These are phyloP conservation scores for Eumacrocentrus americanus DNA, from an alignment of 2,888 invertebrate species.

Conservation along the genomic window DNA sequence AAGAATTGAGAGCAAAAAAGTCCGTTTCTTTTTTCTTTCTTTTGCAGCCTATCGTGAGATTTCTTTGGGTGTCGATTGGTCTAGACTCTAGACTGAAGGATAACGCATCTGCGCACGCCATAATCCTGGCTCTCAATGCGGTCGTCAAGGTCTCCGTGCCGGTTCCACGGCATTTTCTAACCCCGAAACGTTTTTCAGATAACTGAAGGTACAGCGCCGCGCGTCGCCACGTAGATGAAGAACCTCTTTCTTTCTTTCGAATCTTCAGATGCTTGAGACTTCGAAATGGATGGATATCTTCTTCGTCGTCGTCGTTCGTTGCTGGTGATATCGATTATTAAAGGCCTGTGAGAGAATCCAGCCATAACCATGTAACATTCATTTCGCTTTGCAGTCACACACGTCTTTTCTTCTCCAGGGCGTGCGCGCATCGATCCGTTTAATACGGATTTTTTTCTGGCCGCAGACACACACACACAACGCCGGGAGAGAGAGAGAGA, in stretches of 20 bases:
- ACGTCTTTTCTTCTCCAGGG: constrained; percentile 15
- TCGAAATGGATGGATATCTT: not conserved
- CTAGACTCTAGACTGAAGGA: too few relatives aligned
- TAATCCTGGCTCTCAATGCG: constrained; percentile 15
- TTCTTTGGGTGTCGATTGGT: too few relatives aligned
- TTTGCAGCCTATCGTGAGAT: too few relatives aligned
- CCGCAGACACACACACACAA: not conserved
- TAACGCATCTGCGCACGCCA: constrained; percentile 30
- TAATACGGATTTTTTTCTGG: constrained; percentile 17
- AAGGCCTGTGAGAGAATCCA: not conserved
- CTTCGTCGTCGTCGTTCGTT: not conserved
- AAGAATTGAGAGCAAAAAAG: too few relatives aligned
- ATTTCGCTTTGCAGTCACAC: not conserved
- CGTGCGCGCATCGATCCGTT: constrained; percentile 30
- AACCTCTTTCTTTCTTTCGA: too few relatives aligned
- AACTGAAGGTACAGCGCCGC: constrained; percentile 15
- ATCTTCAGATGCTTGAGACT: not conserved
- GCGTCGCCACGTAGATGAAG: constrained; percentile 21
- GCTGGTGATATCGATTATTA: not conserved
- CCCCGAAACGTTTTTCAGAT: constrained; percentile 37
- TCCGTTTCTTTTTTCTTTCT: too few relatives aligned
- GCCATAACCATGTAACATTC: too few relatives aligned
- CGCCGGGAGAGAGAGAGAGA: too few relatives aligned
- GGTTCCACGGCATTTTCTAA: constrained; percentile 38
- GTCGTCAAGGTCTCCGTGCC: constrained; percentile 30